Evolutionary conservation across 2,888 invertebrate species (phyloP).

Genomic region (Dicranocentrus wangi): DNA sequence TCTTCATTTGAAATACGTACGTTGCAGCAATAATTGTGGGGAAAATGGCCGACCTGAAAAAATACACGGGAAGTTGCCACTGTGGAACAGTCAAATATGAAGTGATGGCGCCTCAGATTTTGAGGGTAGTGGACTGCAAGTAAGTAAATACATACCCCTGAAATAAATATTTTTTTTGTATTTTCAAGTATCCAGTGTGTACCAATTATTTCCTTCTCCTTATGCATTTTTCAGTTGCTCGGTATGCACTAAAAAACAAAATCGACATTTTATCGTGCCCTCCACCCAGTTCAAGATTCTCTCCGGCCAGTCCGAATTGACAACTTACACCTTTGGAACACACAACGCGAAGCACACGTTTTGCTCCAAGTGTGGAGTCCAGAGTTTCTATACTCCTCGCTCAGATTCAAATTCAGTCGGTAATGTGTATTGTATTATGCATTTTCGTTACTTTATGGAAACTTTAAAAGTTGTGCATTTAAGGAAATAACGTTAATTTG

Average conservation of each 20-base stretch:
- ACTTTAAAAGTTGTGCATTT: background rate
- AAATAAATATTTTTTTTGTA: background rate
- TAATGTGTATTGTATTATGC: no score
- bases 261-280: slow-evolving; percentile 76
- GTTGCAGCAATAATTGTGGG: no score
- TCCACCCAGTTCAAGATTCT: slow-evolving; percentile 75
- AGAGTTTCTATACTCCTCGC: slow-evolving; percentile 77
- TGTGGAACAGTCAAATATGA: slow-evolving; percentile 76
- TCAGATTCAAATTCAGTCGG: slow-evolving; percentile 77
- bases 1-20: no score
- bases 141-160: slow-evolving; percentile 72
- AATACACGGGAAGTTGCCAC: slow-evolving; percentile 75
- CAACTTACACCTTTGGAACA: slow-evolving; percentile 76
- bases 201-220: background rate
- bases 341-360: slow-evolving; percentile 76
- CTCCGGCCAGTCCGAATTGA: slow-evolving; percentile 75
- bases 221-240: slow-evolving; percentile 75
- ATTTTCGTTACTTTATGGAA: no score
- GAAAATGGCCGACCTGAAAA: no score
- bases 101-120: slow-evolving; percentile 74
- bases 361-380: slow-evolving; percentile 77
- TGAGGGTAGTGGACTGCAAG: slow-evolving; percentile 76
- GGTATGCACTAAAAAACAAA: slow-evolving; percentile 77
- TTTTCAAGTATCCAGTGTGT: background rate
- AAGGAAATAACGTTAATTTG: no score